A percentile compares a stretch with the other conserved stretches of the same genome.
These are phyloP conservation scores for Pachypsylla venusta DNA, from an alignment of 1,140 invertebrate species.

Conservation along the genomic window DNA sequence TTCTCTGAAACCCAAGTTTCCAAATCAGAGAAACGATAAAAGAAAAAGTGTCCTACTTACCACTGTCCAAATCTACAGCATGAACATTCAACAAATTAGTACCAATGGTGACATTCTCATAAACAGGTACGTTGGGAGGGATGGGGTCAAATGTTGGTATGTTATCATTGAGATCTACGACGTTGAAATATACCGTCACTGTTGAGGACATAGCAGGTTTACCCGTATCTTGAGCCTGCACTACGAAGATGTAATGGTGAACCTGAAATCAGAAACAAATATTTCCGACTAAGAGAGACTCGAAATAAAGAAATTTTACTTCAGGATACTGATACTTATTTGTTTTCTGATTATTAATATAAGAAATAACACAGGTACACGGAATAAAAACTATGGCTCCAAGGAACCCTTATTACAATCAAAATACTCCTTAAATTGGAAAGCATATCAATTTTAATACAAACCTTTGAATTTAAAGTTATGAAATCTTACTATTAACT, in stretches of 20 bases:
- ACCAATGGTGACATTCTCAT: conserved; percentile 69
- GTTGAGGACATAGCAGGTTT: conserved; percentile 76
- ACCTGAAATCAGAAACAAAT: conserved; percentile 43
- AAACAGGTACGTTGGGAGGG: conserved; percentile 70
- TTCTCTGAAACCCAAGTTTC: too few species aligned
- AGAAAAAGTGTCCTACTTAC: conserved; percentile 34
- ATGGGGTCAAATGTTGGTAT: conserved; percentile 80
- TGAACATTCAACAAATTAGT: conserved; percentile 64
- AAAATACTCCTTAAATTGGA: too few species aligned
- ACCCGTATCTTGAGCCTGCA: conserved; percentile 80
- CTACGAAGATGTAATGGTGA: conserved; percentile 84
- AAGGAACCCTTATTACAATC: too few species aligned
- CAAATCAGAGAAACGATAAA: not conserved
- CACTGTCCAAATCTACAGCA: conserved; percentile 81
- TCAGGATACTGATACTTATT: not conserved
- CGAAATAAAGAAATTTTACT: conserved; percentile 7
- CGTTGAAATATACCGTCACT: conserved; percentile 82
- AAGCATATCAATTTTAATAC: too few species aligned
- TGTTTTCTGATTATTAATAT: too few species aligned
- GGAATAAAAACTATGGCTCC: too few species aligned
- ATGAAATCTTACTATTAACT: too few species aligned
- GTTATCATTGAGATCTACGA: conserved; percentile 90
- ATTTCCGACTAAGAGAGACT: too few species aligned
- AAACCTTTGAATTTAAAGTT: too few species aligned
- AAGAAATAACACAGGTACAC: too few species aligned